Evolutionary conservation across 2,113 vertebrate species (phyloP).

Genomic region (Rhea pennata): DNA sequence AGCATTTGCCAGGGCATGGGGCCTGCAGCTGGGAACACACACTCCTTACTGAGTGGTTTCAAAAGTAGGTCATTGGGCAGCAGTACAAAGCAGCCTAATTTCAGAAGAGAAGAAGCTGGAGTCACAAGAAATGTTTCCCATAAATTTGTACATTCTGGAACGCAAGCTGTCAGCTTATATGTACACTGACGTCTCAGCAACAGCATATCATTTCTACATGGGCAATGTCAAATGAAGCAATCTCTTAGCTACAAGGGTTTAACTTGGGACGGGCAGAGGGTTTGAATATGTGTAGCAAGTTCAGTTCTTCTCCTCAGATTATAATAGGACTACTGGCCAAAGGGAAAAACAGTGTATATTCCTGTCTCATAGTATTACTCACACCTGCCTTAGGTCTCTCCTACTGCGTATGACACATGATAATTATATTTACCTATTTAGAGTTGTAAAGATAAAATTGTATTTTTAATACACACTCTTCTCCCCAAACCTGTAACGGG

Average conservation of each 20-base stretch:
- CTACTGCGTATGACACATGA: neutral
- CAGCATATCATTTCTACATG: neutral
- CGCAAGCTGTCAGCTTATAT: neutral
- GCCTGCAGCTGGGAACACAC: neutral
- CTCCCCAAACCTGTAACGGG: neutral
- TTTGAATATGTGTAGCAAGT: neutral
- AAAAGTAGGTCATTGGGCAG: slow-evolving; percentile 62
- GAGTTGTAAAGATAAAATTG: neutral
- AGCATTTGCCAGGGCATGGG: slow-evolving; percentile 30
- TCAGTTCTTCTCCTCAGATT: neutral
- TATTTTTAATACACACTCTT: neutral
- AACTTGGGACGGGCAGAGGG: neutral
- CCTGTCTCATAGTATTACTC: neutral
- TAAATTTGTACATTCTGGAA: slow-evolving; percentile 23
- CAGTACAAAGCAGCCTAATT: slow-evolving; percentile 42
- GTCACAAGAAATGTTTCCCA: slow-evolving; percentile 25
- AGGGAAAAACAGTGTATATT: neutral
- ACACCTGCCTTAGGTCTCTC: neutral
- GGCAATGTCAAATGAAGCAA: slow-evolving; percentile 14
- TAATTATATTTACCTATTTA: slow-evolving; percentile 1
- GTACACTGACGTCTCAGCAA: slow-evolving; percentile 1
- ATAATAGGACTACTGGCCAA: neutral
- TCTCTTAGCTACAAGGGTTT: slow-evolving; percentile 14
- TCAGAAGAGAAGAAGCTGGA: neutral
- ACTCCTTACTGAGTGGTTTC: slow-evolving; percentile 46